Evolutionary conservation across 2,797 vertebrate genomes (phyloP).

Genomic region (Cossypha niveicapilla): DNA sequence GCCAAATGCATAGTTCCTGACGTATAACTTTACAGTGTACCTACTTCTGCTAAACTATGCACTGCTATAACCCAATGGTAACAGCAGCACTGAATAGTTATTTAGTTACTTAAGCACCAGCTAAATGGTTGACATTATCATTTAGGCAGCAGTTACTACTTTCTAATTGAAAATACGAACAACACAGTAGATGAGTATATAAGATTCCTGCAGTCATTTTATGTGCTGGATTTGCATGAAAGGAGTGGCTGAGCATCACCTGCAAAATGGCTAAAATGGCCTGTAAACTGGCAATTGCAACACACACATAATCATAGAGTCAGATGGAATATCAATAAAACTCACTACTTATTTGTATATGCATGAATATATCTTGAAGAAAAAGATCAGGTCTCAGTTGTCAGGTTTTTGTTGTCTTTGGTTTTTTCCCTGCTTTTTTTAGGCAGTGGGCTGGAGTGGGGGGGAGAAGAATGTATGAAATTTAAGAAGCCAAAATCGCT

Average conservation of each 20-base stretch:
- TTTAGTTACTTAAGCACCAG: neutral
- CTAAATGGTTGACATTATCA: neutral
- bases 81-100: neutral
- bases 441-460: too few species aligned
- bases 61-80: neutral
- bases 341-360: neutral
- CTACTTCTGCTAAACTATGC: neutral
- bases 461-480: neutral
- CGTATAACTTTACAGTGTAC: neutral
- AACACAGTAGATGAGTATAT: neutral
- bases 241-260: neutral
- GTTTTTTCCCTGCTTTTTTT: accelerated
- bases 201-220: neutral
- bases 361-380: neutral
- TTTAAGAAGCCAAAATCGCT: neutral
- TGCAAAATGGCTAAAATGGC: neutral
- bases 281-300: neutral
- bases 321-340: neutral
- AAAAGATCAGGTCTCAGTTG: neutral
- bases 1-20: neutral
- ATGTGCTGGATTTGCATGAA: neutral
- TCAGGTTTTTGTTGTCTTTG: neutral
- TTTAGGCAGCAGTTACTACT: neutral
- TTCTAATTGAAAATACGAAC: neutral
- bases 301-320: neutral